Evolutionary conservation across 2,797 vertebrate species (phyloP).

Genomic region (Premnoplex brunnescens): DNA sequence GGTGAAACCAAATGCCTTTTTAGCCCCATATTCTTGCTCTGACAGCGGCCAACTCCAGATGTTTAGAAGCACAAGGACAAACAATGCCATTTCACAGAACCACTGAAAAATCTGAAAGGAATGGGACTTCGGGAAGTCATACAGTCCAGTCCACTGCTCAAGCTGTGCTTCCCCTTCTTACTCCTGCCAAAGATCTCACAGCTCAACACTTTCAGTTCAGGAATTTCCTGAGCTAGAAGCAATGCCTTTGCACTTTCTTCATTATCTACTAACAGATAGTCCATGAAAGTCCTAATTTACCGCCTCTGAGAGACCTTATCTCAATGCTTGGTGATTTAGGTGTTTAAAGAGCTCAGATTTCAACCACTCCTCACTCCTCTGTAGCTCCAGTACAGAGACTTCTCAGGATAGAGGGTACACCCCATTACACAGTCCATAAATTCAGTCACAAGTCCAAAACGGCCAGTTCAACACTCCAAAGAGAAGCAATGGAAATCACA

Average conservation of each 20-base stretch:
- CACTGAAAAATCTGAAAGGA: not conserved
- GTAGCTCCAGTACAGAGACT: not conserved
- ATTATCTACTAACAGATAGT: not conserved
- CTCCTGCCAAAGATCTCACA: not conserved
- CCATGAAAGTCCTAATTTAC: not conserved
- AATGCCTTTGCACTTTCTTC: not conserved
- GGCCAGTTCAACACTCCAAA: not conserved
- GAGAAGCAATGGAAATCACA: not conserved
- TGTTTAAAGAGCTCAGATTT: not conserved
- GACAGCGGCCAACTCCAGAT: not conserved
- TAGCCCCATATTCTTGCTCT: not conserved
- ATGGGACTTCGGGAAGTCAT: not conserved
- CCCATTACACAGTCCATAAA: not conserved
- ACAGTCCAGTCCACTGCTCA: not conserved
- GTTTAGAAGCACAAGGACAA: not conserved
- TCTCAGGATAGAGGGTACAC: not conserved
- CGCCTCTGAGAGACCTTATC: not conserved
- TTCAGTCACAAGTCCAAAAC: not conserved
- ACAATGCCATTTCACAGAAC: not conserved
- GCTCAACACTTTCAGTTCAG: not conserved
- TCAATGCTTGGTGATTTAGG: not conserved
- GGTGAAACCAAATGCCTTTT: not conserved
- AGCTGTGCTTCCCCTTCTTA: not conserved
- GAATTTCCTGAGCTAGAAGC: conserved; percentile 4
- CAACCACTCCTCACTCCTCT: not conserved